Evolutionary conservation across 2,888 invertebrate genomes (phyloP), one percentile per base, ranked within the genome.

Genomic region (Ypsolopha sequella): DNA sequence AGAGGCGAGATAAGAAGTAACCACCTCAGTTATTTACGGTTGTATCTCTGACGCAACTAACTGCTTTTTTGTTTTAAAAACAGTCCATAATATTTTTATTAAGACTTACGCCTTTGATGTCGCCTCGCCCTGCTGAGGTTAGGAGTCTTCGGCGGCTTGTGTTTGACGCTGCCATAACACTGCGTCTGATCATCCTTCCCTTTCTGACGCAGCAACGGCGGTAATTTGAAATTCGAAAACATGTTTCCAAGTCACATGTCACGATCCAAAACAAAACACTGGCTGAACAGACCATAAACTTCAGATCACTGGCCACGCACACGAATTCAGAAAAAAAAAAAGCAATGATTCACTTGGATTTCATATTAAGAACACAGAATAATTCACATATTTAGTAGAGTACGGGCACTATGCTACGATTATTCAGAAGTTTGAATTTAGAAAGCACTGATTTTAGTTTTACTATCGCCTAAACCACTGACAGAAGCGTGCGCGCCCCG

Each of bases 91-190:
- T 4, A 2, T 4, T 13, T 43, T 14, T 44, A 11, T 47, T 56
- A 41, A 60, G 70, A 79, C 84, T 84, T 70, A 85, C 86, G 80
- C 63, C 82, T 80, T 68, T 87, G 88, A 67, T 80, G 86, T 68
- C 84, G 76, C 59, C 79, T 87, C 61, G 73, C 79, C 54, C 88
- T 84, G 33, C 88, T 86, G 61, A 75, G 62, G 50, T 85, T 78
- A 49, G 89, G 89, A 43, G 89, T 89, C 68, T 88, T 89, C 10
- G 89, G 88, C 36, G 89, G 89, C 65, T 88, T 89, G 52, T 80
- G 82, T 63, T 85, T 82, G 41, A 88, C 84, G 57, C 77, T 77
- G 53, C 74, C 73, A 59, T 86, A 81, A 65, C 85, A 87, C 54
- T 88, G 79, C 41, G 87, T 66, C 63, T 88, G 87, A 60, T 85